Evolutionary conservation across 2,888 invertebrate species (phyloP).

Genomic region (Hoplodrina ambigua): DNA sequence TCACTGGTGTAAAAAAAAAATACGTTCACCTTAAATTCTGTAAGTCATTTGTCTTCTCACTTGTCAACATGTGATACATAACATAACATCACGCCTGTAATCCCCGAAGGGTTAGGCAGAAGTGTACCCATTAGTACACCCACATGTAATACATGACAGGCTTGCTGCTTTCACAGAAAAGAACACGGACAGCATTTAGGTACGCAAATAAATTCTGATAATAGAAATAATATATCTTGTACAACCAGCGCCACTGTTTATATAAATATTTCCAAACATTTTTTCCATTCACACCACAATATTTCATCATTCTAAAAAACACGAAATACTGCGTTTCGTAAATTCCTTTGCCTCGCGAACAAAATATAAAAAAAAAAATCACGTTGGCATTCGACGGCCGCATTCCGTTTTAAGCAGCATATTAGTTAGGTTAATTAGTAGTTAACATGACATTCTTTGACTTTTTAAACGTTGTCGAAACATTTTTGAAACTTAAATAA

Average conservation of each 20-base stretch:
- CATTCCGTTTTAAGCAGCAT: constrained; percentile 73
- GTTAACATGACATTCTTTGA: constrained; percentile 72
- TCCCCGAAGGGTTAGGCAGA: too few species aligned
- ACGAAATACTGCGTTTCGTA: constrained; percentile 43
- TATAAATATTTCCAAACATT: constrained; percentile 12
- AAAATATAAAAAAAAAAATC: constrained; percentile 67
- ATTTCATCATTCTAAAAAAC: constrained; percentile 47
- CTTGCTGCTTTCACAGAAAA: constrained; percentile 24
- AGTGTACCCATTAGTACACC: too few species aligned
- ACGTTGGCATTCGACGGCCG: constrained; percentile 71
- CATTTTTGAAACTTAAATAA: constrained; percentile 61
- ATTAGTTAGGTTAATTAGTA: constrained; percentile 86
- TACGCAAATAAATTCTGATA: constrained; percentile 32
- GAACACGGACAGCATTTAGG: constrained; percentile 31
- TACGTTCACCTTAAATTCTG: background rate
- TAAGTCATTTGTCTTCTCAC: constrained; percentile 6
- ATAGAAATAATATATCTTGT: constrained; percentile 22
- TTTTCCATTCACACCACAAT: constrained; percentile 28
- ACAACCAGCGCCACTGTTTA: constrained; percentile 27
- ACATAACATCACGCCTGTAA: too few species aligned
- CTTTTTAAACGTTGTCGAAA: constrained; percentile 66
- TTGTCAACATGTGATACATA: too few species aligned
- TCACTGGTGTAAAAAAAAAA: too few species aligned
- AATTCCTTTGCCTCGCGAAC: constrained; percentile 51
- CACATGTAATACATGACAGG: too few species aligned